phyloP scores from a whole-genome alignment of 2,113 vertebrate species.

The Pachycephala philippinensis region DNA sequence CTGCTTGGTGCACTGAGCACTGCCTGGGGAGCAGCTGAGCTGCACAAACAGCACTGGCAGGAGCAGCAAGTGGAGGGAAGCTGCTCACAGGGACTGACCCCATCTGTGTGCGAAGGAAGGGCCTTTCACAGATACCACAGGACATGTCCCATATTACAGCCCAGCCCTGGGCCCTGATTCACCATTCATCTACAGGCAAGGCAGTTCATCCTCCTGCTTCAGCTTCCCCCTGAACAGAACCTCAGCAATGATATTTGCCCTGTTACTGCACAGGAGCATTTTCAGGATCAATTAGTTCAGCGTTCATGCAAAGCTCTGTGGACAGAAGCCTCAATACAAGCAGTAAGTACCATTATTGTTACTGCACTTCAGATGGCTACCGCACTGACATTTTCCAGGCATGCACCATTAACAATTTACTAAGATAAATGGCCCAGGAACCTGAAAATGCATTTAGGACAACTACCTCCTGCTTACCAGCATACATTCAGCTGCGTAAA shows the following conservation, averaged over 20 bases:
- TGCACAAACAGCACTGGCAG: neutral
- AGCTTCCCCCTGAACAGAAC: neutral
- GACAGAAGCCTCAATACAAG: conserved; percentile 29
- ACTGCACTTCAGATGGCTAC: conserved; percentile 1
- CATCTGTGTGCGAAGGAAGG: accelerated
- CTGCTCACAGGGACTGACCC: neutral
- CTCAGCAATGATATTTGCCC: neutral
- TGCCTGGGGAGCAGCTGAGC: neutral
- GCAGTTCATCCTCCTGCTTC: neutral
- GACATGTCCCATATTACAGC: neutral
- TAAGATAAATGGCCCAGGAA: conserved; percentile 33
- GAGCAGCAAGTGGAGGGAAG: accelerated
- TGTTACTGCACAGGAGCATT: neutral
- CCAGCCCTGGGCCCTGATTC: neutral
- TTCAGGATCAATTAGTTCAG: conserved; percentile 40
- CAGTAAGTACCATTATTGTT: conserved; percentile 39
- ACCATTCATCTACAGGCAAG: neutral
- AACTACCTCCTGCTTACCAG: conserved; percentile 19
- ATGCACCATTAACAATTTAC: conserved; percentile 39
- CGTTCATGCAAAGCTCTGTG: neutral
- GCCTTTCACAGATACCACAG: neutral
- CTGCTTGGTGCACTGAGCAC: neutral
- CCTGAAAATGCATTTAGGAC: conserved; percentile 25
- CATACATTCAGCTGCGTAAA: neutral
- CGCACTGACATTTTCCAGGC: neutral